These are phyloP conservation scores for Conops quadrifasciatus DNA, from an alignment of 2,888 invertebrate genomes.

Conservation along the genomic window DNA sequence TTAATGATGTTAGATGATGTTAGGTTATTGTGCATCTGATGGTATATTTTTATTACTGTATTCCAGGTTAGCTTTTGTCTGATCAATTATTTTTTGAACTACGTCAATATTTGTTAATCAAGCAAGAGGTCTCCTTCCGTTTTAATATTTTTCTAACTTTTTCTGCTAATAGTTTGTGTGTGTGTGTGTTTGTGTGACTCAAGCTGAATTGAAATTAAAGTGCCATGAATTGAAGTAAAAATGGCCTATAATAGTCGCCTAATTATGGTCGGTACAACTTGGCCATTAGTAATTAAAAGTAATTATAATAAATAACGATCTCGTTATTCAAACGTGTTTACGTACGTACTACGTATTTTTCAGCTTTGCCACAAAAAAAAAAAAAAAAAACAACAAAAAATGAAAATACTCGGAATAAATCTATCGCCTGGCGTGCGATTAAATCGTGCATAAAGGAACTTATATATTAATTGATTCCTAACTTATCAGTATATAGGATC, in stretches of 20 bases:
- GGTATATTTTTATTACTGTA: too few species aligned
- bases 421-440: neutral
- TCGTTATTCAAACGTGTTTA: constrained; percentile 33
- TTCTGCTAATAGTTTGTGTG: too few species aligned
- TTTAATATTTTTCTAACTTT: too few species aligned
- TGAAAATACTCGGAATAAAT: neutral
- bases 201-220: constrained; percentile 35
- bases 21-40: too few species aligned
- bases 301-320: constrained; percentile 51
- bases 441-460: constrained; percentile 6
- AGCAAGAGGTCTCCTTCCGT: too few species aligned
- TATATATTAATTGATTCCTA: neutral
- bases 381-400: constrained; percentile 1
- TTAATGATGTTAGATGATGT: too few species aligned
- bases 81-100: too few species aligned
- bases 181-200: too few species aligned
- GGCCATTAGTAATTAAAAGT: constrained; percentile 59
- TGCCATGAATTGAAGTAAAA: constrained; percentile 45
- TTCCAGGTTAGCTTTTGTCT: too few species aligned
- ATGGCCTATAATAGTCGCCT: constrained; percentile 58
- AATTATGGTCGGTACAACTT: constrained; percentile 61
- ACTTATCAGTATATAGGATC: too few species aligned
- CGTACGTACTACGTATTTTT: constrained; percentile 33
- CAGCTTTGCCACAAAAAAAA: constrained; percentile 25
- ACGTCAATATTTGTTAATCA: too few species aligned